Conservation (phyloP, 2,888 invertebrate genomes). For the Drosophila borealis region DNA sequence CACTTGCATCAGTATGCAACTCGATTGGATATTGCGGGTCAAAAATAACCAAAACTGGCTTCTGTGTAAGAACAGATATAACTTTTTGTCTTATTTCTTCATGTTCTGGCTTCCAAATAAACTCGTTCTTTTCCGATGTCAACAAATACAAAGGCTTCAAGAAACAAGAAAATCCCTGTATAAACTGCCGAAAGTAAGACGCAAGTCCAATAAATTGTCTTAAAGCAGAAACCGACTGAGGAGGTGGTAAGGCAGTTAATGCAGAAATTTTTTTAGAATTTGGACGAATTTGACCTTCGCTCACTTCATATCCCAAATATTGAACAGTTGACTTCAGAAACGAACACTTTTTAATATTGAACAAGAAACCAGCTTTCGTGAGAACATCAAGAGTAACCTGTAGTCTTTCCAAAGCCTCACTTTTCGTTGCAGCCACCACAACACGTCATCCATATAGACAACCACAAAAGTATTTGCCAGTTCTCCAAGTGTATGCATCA, state of each 20-base stretch:
- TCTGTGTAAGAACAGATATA: background rate
- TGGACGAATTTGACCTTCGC: too few relatives aligned
- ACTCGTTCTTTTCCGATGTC: background rate
- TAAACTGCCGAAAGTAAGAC: too few relatives aligned
- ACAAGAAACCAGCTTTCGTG: too few relatives aligned
- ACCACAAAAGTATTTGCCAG: background rate
- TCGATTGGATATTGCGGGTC: background rate
- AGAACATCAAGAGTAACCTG: background rate
- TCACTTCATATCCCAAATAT: too few relatives aligned
- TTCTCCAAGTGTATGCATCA: background rate
- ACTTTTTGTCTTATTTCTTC: background rate
- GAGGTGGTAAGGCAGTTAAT: background rate
- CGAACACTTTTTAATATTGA: too few relatives aligned
- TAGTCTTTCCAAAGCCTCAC: too few relatives aligned
- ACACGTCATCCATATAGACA: background rate
- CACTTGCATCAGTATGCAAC: too few relatives aligned
- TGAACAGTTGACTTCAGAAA: too few relatives aligned
- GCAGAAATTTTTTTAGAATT: too few relatives aligned
- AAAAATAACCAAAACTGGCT: background rate
- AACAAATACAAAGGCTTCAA: too few relatives aligned
- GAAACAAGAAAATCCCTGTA: too few relatives aligned
- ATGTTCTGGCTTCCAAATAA: background rate
- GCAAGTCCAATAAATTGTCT: background rate
- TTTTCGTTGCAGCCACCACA: too few relatives aligned
- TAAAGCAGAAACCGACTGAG: slow-evolving; percentile 1